phyloP scores from a whole-genome alignment of 2,113 vertebrate species.

The Athene noctua region DNA sequence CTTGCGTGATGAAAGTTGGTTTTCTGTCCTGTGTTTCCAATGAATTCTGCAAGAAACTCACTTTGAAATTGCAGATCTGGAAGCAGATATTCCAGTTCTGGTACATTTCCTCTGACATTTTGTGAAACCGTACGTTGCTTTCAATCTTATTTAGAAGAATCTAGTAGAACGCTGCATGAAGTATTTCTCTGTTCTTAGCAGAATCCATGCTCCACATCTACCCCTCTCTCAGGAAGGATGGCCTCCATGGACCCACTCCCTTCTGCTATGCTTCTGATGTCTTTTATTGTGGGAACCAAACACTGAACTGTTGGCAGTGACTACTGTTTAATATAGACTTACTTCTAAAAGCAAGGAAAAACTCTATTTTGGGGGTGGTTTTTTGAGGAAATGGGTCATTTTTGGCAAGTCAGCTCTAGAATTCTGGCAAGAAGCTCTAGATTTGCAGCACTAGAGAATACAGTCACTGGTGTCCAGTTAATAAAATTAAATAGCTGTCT shows the following conservation, averaged over 20 bases:
- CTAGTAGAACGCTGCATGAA: neutral
- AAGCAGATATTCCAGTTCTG: neutral
- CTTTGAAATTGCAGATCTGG: neutral
- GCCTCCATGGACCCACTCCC: neutral
- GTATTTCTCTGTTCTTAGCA: neutral
- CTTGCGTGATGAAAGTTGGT: accelerated
- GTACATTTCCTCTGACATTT: neutral
- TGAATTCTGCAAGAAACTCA: neutral
- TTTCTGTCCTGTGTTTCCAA: neutral
- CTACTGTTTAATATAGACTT: neutral
- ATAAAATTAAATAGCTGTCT: neutral
- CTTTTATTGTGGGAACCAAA: neutral
- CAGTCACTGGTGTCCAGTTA: neutral
- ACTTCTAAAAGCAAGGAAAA: neutral
- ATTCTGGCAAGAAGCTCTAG: neutral
- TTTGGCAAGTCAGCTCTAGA: neutral
- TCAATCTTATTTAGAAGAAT: neutral
- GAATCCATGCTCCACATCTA: neutral
- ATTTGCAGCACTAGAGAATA: neutral
- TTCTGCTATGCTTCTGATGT: neutral
- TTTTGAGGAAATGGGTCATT: neutral
- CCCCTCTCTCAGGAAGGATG: neutral
- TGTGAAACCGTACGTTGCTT: neutral
- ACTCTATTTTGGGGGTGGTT: neutral
- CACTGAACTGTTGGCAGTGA: neutral